phyloP scores from a whole-genome alignment of 1,140 invertebrate genomes.

The Trinorchestia longiramus region DNA sequence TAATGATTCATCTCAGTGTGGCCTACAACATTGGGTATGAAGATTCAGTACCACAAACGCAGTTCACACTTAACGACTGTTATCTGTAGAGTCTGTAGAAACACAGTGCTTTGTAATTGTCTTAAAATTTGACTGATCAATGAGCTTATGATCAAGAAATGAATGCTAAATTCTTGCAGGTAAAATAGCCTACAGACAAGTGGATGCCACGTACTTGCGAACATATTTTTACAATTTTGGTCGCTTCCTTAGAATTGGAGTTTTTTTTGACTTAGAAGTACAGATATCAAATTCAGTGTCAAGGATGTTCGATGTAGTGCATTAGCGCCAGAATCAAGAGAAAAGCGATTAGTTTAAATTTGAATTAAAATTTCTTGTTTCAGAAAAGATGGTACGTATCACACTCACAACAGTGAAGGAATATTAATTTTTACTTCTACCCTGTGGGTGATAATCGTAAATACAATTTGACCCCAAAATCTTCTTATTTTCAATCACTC shows the following conservation, averaged over 20 bases:
- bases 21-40: background rate
- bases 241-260: background rate
- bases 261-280: background rate
- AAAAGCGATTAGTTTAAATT: background rate
- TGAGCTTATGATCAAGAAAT: background rate
- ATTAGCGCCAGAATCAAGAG: background rate
- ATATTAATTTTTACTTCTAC: background rate
- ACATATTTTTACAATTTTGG: background rate
- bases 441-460: too few species aligned
- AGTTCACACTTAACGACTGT: background rate
- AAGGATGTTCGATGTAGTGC: background rate
- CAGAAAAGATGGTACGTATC: background rate
- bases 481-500: too few species aligned
- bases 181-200: background rate
- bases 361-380: background rate
- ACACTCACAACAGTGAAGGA: background rate
- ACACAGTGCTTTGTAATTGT: background rate
- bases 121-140: background rate
- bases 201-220: background rate
- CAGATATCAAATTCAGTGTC: background rate
- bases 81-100: background rate
- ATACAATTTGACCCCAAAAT: too few species aligned
- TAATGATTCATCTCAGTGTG: background rate
- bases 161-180: background rate
- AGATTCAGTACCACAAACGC: background rate